Percentiles rank a stretch among this genome's conserved stretches.
Evolutionary conservation across 1,140 invertebrate species (phyloP).

Genomic region (Coenobita brevimanus): DNA sequence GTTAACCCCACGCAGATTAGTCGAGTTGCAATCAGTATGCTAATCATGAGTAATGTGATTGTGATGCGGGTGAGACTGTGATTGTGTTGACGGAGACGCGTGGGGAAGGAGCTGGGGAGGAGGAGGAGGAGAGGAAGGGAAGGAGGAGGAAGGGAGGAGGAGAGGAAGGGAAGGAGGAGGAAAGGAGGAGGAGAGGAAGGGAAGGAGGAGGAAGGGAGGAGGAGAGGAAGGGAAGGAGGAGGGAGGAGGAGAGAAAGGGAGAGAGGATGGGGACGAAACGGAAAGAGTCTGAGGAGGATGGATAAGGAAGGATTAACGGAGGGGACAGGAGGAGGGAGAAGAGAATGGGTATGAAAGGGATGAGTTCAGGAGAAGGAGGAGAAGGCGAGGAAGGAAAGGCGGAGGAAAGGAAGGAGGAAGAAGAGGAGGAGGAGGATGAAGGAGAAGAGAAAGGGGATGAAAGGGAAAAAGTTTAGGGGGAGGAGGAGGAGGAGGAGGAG

Average conservation of each 20-base stretch:
- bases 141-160: background rate
- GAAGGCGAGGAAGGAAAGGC: background rate
- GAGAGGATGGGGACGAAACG: too few relatives aligned
- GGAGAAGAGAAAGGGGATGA: too few relatives aligned
- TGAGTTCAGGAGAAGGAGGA: background rate
- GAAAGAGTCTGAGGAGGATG: too few relatives aligned
- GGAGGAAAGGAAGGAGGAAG: background rate
- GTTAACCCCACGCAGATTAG: slow-evolving; percentile 64
- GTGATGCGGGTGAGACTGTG: slow-evolving; percentile 55
- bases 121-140: background rate
- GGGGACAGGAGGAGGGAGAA: background rate
- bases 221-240: background rate
- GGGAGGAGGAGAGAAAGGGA: background rate
- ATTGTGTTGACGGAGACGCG: slow-evolving; percentile 63
- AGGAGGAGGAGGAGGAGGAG: too few relatives aligned
- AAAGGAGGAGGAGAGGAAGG: background rate
- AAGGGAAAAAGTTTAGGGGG: too few relatives aligned
- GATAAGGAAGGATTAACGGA: too few relatives aligned
- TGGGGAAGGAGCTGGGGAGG: background rate
- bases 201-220: background rate
- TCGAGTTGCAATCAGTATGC: slow-evolving; percentile 63
- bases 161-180: background rate
- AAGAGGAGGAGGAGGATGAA: background rate
- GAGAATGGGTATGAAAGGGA: background rate
- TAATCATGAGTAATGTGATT: slow-evolving; percentile 66